These are phyloP conservation scores for Dolichomitus sp. DNA, from an alignment of 2,888 invertebrate genomes.

Conservation along the genomic window DNA sequence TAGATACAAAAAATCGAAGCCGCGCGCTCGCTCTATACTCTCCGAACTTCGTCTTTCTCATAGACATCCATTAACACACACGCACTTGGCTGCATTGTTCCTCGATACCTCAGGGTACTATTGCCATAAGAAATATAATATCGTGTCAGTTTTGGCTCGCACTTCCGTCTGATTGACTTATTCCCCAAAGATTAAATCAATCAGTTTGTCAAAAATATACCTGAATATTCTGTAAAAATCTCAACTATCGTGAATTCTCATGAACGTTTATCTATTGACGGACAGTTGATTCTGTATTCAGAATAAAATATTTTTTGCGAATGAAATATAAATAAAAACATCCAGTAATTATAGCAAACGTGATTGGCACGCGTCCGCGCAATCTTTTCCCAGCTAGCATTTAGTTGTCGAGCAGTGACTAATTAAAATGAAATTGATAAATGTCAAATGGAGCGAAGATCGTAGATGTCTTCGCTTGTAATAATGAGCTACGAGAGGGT, in stretches of 20 bases:
- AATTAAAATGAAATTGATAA: background rate
- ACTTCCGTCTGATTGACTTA: conserved; percentile 69
- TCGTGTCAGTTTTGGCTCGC: conserved; percentile 59
- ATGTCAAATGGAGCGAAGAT: conserved; percentile 4
- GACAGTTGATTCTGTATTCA: too few relatives aligned
- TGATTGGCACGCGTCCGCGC: background rate
- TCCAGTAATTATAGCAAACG: background rate
- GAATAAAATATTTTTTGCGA: background rate
- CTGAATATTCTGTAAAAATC: too few relatives aligned
- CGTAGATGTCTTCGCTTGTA: conserved; percentile 5
- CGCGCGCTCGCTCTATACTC: conserved; percentile 10
- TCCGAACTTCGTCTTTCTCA: conserved; percentile 55
- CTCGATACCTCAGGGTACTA: conserved; percentile 61
- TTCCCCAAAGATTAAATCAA: conserved; percentile 31
- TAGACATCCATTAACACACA: conserved; percentile 1
- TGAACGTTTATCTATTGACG: too few relatives aligned
- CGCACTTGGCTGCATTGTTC: conserved; percentile 44
- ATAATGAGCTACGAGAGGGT: conserved; percentile 39
- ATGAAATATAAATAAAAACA: background rate
- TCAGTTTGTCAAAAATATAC: background rate
- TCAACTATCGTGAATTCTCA: too few relatives aligned
- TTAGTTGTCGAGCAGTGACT: background rate
- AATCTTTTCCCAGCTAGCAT: background rate
- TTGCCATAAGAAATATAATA: conserved; percentile 69
- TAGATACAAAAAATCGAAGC: conserved; percentile 48